A percentile compares a stretch with the other conserved stretches of the same genome.
Conservation (phyloP, 2,888 invertebrate species). For the Iphiclides podalirius region DNA sequence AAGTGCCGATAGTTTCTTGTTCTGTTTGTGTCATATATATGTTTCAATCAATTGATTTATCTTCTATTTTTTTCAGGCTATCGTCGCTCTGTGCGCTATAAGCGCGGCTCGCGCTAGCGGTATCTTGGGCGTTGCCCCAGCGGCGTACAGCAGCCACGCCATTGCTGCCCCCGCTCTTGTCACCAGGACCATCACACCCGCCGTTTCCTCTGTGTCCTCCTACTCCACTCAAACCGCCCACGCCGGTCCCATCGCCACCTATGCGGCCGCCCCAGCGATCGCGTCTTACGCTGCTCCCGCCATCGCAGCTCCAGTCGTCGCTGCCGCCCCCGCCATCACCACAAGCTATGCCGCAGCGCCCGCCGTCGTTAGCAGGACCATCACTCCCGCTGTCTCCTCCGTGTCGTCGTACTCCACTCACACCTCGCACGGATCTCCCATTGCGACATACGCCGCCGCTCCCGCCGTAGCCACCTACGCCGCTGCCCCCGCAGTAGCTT, state of each 20-base stretch:
- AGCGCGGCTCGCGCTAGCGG: conserved; percentile 80
- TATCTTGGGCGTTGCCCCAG: conserved; percentile 65
- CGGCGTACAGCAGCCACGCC: conserved; percentile 70
- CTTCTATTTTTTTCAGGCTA: conserved; percentile 57
- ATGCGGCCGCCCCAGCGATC: conserved; percentile 30
- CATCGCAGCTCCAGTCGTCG: conserved; percentile 38
- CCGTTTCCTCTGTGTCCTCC: conserved; percentile 44
- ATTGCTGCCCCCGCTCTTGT: conserved; percentile 53
- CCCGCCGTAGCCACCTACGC: conserved; percentile 29
- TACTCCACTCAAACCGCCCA: conserved; percentile 45
- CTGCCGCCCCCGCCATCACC: conserved; percentile 30
- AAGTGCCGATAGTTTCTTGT: background rate
- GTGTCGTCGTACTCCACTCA: conserved; percentile 35
- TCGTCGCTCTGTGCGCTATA: conserved; percentile 80
- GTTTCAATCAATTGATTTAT: background rate
- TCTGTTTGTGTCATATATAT: conserved; percentile 5
- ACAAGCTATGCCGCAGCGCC: background rate
- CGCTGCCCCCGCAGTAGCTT: too few relatives aligned
- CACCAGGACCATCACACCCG: conserved; percentile 36
- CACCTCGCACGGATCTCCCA: conserved; percentile 31
- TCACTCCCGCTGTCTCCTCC: conserved; percentile 35
- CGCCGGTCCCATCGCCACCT: conserved; percentile 38
- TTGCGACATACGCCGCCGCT: conserved; percentile 30
- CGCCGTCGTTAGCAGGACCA: conserved; percentile 37
- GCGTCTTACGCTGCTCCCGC: conserved; percentile 40